Base-by-base conservation (phyloP, 2,113 vertebrate genomes). In the Columba janthina region DNA sequence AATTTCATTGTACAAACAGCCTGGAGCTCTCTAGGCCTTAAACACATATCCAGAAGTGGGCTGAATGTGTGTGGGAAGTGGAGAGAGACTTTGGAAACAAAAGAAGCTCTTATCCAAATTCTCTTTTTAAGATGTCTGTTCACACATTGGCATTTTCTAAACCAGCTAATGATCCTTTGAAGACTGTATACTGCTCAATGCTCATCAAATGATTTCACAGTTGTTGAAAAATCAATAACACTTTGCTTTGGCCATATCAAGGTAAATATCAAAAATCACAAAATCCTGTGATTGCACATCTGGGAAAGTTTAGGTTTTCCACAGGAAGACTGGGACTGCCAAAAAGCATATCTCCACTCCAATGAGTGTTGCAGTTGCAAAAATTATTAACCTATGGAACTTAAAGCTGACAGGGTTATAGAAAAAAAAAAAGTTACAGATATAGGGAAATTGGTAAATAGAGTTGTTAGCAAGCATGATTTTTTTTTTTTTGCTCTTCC, bases 1-100 rank as follows among this genome's bases (percentile, higher is more conserved):
- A 92, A 38, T 57, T 87, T 71, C 34, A 25, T 56, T 84, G 66
- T 57, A 54, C 88, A 97, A 95, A 95, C 51, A 91, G 84, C 82
- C 93, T 46, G 67, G 25, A 90, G 89, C 85, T 16, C 48, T 79
- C 26, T 18, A 60, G 71, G 88, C 46, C 85, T 96, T 76, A 94
- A 94, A 90, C 91, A 88, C 36, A 64, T 57, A 87, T 21, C 57
- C 82, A 88, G 64, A 72, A 91, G 11, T 53, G 53, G 56, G 66
- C 22, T 89, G 80, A 64, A 87, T 34, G 71, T 46, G 71, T 83
- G 66, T 79, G 82, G 93, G 75, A 94, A 88, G 74, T 56, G 40
- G 42, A 83, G 85, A 85, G 60, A 91, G 61, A 78, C 57, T 62
- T 69, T 54, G 42, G 71, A 85, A 96, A 90, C 75, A 87, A 90